Conservation (phyloP, 2,888 invertebrate genomes). For the Prenolepis imparis region DNA sequence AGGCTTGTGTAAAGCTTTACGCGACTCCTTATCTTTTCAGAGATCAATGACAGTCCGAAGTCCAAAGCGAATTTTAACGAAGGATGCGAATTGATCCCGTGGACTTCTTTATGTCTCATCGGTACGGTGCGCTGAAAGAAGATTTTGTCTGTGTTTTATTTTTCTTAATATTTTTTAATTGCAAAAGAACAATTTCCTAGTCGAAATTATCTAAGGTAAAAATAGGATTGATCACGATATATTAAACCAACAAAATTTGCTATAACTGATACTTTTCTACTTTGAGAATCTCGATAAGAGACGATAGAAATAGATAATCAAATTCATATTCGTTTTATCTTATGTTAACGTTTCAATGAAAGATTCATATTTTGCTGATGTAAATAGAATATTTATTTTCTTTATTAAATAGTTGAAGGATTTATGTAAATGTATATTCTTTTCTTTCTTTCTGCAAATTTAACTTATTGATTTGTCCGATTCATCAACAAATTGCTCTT, state of each 20-base stretch:
- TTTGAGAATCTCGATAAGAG: not conserved
- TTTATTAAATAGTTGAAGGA: not conserved
- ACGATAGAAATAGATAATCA: not conserved
- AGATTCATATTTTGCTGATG: not conserved
- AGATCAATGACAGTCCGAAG: slow-evolving; percentile 92
- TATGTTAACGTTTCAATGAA: not conserved
- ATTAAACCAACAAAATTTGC: not conserved
- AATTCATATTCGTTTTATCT: not conserved
- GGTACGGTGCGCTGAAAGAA: slow-evolving; percentile 90
- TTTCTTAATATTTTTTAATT: not conserved
- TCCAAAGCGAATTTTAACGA: slow-evolving; percentile 92
- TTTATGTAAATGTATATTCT: not conserved
- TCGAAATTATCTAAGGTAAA: not conserved
- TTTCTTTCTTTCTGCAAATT: not conserved
- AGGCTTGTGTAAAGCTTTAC: slow-evolving; percentile 89
- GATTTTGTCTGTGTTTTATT: not conserved
- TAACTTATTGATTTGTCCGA: not conserved
- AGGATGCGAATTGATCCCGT: slow-evolving; percentile 91
- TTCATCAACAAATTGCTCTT: not conserved
- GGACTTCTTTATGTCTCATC: slow-evolving; percentile 93
- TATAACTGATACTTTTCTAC: not conserved
- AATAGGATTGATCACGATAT: not conserved
- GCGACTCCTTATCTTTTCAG: slow-evolving; percentile 92
- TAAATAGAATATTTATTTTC: not conserved
- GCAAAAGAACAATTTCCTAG: not conserved